Conservation (phyloP, 2,797 vertebrate species). For the Coregonus sp. region DNA sequence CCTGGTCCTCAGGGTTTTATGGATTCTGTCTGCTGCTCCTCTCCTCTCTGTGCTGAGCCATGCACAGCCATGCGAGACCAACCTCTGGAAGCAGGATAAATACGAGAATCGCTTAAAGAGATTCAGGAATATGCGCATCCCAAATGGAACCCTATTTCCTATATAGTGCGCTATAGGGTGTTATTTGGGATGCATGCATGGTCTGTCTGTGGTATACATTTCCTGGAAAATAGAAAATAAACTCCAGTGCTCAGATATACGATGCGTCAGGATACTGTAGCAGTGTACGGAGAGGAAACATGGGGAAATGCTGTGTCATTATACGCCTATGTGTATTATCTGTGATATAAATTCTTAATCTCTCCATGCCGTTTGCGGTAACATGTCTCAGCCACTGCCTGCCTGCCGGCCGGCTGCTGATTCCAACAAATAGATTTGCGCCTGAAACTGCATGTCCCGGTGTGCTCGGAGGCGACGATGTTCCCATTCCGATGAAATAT, state of each 20-base stretch:
- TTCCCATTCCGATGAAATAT: conserved; percentile 61
- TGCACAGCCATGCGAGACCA: conserved; percentile 60
- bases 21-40: conserved; percentile 51
- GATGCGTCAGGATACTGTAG: not conserved
- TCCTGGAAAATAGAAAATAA: conserved; percentile 56
- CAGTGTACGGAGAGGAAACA: conserved; percentile 14
- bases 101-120: conserved; percentile 63
- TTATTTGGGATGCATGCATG: not conserved
- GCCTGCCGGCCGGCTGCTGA: conserved; percentile 57
- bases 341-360: conserved; percentile 67
- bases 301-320: conserved; percentile 51
- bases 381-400: conserved; percentile 51
- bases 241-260: conserved; percentile 22
- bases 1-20: conserved; percentile 62
- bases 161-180: not conserved
- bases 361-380: conserved; percentile 62
- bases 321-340: conserved; percentile 50
- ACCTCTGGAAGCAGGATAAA: conserved; percentile 64
- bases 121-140: conserved; percentile 47
- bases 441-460: conserved; percentile 47
- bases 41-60: conserved; percentile 18
- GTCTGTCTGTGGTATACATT: conserved; percentile 39
- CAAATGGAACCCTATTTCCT: too few relatives aligned
- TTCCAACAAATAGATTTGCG: conserved; percentile 64
- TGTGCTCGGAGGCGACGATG: conserved; percentile 51